Conservation (phyloP, 2,888 invertebrate genomes). For the Synergus japonicus region DNA sequence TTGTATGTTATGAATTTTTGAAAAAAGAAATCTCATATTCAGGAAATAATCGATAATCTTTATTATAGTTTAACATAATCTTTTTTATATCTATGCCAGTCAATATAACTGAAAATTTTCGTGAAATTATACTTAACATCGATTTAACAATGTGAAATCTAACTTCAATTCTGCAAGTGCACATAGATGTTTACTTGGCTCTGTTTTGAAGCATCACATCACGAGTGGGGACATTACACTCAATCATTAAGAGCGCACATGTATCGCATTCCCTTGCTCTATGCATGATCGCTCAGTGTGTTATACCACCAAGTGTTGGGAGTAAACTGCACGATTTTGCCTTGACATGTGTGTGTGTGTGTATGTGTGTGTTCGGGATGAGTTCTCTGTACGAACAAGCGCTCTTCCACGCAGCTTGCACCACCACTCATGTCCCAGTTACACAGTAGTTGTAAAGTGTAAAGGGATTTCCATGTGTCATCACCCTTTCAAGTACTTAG, state of each 20-base stretch:
- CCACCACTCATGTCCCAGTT: constrained; percentile 27
- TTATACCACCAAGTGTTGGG: constrained; percentile 23
- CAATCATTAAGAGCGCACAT: constrained; percentile 40
- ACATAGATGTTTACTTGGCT: constrained; percentile 18
- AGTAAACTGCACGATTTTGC: constrained; percentile 34
- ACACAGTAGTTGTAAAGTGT: constrained; percentile 21
- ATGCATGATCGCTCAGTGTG: constrained; percentile 31
- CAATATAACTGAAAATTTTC: too few relatives aligned
- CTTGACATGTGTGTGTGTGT: constrained; percentile 8
- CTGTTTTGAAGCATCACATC: constrained; percentile 28
- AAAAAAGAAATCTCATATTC: too few relatives aligned
- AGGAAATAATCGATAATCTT: too few relatives aligned
- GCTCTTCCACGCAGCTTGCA: constrained; percentile 30
- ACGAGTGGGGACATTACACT: constrained; percentile 26
- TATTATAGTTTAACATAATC: too few relatives aligned
- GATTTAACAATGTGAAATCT: too few relatives aligned
- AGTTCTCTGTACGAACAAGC: constrained; percentile 11
- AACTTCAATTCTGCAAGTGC: background rate
- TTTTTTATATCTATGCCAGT: too few relatives aligned
- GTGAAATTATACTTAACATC: too few relatives aligned
- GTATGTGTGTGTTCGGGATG: background rate
- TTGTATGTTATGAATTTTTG: too few relatives aligned
- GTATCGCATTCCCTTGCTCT: constrained; percentile 31
- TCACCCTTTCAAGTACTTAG: constrained; percentile 2
- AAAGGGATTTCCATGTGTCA: constrained; percentile 19